Conservation (phyloP, 2,888 invertebrate genomes). For the Oxystoma pomonae region DNA sequence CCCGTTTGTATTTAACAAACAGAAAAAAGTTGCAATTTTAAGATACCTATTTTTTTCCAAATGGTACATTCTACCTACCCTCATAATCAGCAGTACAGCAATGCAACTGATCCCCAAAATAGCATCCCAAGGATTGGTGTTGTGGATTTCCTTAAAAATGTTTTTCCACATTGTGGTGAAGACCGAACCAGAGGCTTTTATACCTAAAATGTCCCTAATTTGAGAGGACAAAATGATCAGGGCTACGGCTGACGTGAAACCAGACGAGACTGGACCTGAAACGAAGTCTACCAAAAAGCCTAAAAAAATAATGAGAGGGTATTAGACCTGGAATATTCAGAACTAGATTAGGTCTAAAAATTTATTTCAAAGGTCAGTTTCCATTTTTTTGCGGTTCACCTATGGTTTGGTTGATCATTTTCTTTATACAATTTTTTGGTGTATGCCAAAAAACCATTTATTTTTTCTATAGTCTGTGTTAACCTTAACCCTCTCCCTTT, state of each 20-base stretch:
- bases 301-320: slow-evolving; percentile 42
- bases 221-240: slow-evolving; percentile 85
- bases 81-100: slow-evolving; percentile 67
- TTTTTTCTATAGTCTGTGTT: too few species aligned
- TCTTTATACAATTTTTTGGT: too few species aligned
- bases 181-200: slow-evolving; percentile 67
- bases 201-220: slow-evolving; percentile 76
- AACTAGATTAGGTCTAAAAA: too few species aligned
- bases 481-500: too few species aligned
- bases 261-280: slow-evolving; percentile 83
- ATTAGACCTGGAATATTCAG: too few species aligned
- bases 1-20: too few species aligned
- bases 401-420: too few species aligned
- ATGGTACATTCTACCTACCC: slow-evolving; percentile 59
- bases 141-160: slow-evolving; percentile 62
- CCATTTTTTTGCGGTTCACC: too few species aligned
- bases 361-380: too few species aligned
- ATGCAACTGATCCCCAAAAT: slow-evolving; percentile 73
- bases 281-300: slow-evolving; percentile 87
- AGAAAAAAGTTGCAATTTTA: too few species aligned
- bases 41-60: too few species aligned
- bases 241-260: slow-evolving; percentile 89
- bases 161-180: slow-evolving; percentile 76
- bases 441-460: too few species aligned
- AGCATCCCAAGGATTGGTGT: slow-evolving; percentile 68